Conservation (phyloP, 1,140 invertebrate species). For the Macrotrachela quadricornifera region DNA sequence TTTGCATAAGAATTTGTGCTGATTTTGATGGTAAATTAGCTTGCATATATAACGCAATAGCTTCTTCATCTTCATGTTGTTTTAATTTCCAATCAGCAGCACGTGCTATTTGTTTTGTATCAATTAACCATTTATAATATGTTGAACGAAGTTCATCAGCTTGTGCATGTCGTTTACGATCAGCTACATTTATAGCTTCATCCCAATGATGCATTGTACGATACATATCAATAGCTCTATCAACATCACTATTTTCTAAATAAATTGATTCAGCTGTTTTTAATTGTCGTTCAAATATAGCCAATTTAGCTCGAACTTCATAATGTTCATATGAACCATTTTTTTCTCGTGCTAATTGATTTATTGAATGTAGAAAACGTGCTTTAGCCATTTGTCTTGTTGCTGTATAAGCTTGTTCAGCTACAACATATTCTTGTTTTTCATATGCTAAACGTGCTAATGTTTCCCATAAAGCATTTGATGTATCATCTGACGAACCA, state of each 20-base stretch:
- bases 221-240: slow-evolving; percentile 70
- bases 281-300: slow-evolving; percentile 64
- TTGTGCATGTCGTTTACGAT: slow-evolving; percentile 44
- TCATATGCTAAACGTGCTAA: not conserved
- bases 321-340: slow-evolving; percentile 32
- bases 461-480: not conserved
- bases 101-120: slow-evolving; percentile 45
- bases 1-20: slow-evolving; percentile 31
- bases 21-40: slow-evolving; percentile 54
- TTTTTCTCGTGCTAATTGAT: not conserved
- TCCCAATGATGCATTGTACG: slow-evolving; percentile 55
- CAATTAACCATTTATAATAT: slow-evolving; percentile 53
- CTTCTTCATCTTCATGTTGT: slow-evolving; percentile 47
- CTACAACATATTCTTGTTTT: not conserved
- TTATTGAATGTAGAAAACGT: not conserved
- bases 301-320: slow-evolving; percentile 57
- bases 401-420: not conserved
- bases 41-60: slow-evolving; percentile 58
- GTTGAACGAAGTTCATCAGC: slow-evolving; percentile 46
- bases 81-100: slow-evolving; percentile 41
- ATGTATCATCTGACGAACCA: not conserved
- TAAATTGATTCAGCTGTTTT: slow-evolving; percentile 64
- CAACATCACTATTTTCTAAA: slow-evolving; percentile 53
- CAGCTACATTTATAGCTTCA: slow-evolving; percentile 51
- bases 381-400: not conserved